Evolutionary conservation across 2,888 invertebrate species (phyloP), one percentile per base, ranked within the genome.

Genomic region (Plutella xylostella): DNA sequence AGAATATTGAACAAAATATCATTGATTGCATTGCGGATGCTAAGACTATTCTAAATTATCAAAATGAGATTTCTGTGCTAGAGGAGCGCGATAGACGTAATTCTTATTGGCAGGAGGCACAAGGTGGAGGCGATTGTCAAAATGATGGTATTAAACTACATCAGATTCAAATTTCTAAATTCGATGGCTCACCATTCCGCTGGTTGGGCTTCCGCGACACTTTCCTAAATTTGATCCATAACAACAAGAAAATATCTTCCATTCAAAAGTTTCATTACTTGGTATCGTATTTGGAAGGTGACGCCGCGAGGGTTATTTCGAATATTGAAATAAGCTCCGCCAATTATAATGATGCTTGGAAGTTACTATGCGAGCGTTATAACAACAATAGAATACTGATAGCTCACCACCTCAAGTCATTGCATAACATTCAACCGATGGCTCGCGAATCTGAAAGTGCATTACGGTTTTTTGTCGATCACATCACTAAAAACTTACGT

Each of bases 201-300:
- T 35, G 35, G 35, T 19, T 35, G 35, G 35, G 19, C 19, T 35
- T 35, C 11, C 35, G 11, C 2, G 17, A 19, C 19, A 35, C 35
- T 7, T 35, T 1, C 19, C 12, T 35, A 3, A 19, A 18, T 12
- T 18, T 18, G 17, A 19, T 35, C 18, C 19, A 35, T n/a, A 35
- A 35, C 2, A 58, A 56, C 31, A 33, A 45, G 2, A 51, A 47
- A 4, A 52, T 57, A 14, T 17, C 48, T 6, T 18, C 45, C 1
- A 52, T 56, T 7, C 51, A 56, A 17, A 52, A 54, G 22, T 55
- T 51, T 39, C 47, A 55, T 35, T 54, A 53, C 43, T 31, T 55
- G 4, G 41, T 41, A n/a, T 53, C 54, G 0, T 53, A 53, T 35
- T 43, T 54, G n/a, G 46, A 50, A 43, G 55, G 55, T 11, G 53